Evolutionary conservation across 2,888 invertebrate species (phyloP), one percentile per base, ranked within the genome.

Genomic region (Arctia plantaginis): DNA sequence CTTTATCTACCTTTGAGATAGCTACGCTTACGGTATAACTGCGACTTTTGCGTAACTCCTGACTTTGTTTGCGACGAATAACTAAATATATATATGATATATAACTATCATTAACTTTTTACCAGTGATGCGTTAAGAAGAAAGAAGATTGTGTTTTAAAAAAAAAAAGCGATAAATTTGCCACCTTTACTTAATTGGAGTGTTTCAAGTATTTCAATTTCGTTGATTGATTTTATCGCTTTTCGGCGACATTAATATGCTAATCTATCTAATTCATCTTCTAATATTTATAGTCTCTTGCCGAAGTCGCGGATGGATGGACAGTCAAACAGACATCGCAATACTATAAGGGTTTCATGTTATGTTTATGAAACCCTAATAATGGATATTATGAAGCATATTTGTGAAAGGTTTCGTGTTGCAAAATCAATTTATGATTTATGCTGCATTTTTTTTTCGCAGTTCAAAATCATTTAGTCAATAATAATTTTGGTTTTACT

Each of bases 1-100:
- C 74, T 84, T 84, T 84, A 84, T 82, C 78, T 82, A 13, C 23
- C 65, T 76, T 77, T 67, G 59, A 51, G 23, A 72, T 71, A 72
- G 74, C 71, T 79, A 69, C 59, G 30, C 69, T 70, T 41, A 55
- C 51, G 30, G 44, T 66, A 41, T 65, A 39, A 65, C 68, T 71
- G 13, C 51, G 12, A 23, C 51, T 62, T 55, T 65, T 41, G 15
- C 13, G 55, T n/a, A 75, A 68, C 18, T 64, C 8, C 47, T 62
- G 70, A 47, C 20, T 73, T 69, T 39, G 55, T 55, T 51, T 69
- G 69, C 8, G 8, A 55, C 4, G 33, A 67, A 67, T 47, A 47
- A 47, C n/a, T n/a, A 12, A 10, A 13, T 20, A 33, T 23, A 15
- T 35, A 33, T 18, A 23, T 23, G 10, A 3, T 3, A n/a, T 2